These are phyloP conservation scores for Meta bourneti DNA, from an alignment of 2,888 invertebrate species.

Conservation along the genomic window DNA sequence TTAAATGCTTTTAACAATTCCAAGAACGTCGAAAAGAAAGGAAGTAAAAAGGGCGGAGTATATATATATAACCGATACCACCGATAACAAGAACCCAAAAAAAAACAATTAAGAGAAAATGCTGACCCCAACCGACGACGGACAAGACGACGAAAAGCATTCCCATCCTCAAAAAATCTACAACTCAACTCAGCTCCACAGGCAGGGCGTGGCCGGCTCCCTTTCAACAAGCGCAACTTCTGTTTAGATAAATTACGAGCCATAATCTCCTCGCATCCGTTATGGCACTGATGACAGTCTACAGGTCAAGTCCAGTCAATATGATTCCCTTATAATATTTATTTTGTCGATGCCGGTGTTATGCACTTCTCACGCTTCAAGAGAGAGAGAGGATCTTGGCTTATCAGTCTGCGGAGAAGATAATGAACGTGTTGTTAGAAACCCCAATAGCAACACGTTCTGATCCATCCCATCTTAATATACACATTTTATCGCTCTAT, in stretches of 20 bases:
- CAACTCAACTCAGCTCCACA: slow-evolving; percentile 23
- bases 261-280: slow-evolving; percentile 61
- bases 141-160: slow-evolving; percentile 37
- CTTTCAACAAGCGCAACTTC: slow-evolving; percentile 71
- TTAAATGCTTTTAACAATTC: not conserved
- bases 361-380: slow-evolving; percentile 68
- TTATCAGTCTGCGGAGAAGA: slow-evolving; percentile 14
- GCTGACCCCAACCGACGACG: slow-evolving; percentile 32
- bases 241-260: slow-evolving; percentile 73
- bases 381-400: slow-evolving; percentile 39
- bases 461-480: slow-evolving; percentile 54
- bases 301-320: slow-evolving; percentile 59
- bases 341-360: slow-evolving; percentile 66
- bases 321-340: slow-evolving; percentile 68
- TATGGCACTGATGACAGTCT: slow-evolving; percentile 70
- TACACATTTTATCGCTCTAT: slow-evolving; percentile 72
- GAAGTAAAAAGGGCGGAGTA: not conserved
- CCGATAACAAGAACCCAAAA: not conserved
- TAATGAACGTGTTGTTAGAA: slow-evolving; percentile 68
- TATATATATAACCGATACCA: not conserved
- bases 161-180: slow-evolving; percentile 14
- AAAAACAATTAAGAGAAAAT: slow-evolving; percentile 12
- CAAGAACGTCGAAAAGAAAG: not conserved
- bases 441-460: slow-evolving; percentile 68
- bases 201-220: slow-evolving; percentile 61